A percentile compares a stretch with the other conserved stretches of the same genome.
These are phyloP conservation scores for Stomatorhinus walkeri DNA, from an alignment of 2,797 vertebrate genomes.

Conservation along the genomic window DNA sequence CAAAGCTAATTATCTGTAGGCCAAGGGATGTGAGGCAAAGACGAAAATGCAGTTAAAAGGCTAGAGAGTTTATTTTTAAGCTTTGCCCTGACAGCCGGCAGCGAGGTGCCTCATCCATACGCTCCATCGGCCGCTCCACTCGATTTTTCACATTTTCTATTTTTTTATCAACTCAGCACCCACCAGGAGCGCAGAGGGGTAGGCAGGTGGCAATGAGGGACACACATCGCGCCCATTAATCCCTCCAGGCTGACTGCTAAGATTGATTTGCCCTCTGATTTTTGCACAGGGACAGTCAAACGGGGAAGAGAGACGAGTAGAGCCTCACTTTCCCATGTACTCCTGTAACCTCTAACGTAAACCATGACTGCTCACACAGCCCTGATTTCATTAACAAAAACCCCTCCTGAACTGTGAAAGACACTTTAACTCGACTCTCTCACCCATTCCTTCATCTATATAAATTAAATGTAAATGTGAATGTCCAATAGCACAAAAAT, in stretches of 20 bases:
- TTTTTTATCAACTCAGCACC: conserved; percentile 30
- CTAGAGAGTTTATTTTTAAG: conserved; percentile 58
- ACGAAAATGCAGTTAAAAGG: conserved; percentile 3
- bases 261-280: conserved; percentile 16
- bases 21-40: conserved; percentile 19
- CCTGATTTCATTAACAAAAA: background rate
- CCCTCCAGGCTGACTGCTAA: conserved; percentile 2
- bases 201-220: conserved; percentile 31
- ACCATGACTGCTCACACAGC: background rate
- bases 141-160: conserved; percentile 32
- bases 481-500: background rate
- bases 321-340: background rate
- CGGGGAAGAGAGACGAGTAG: background rate
- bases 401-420: background rate
- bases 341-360: background rate
- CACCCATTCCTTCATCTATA: background rate
- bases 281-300: background rate
- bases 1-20: conserved; percentile 34
- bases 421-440: background rate
- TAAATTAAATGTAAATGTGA: background rate
- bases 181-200: conserved; percentile 23
- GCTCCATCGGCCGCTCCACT: conserved; percentile 49
- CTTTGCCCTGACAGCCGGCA: conserved; percentile 41
- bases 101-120: conserved; percentile 29
- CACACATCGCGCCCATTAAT: conserved; percentile 20